Conservation (phyloP, 2,113 vertebrate species). For the Diadophis punctatus region DNA sequence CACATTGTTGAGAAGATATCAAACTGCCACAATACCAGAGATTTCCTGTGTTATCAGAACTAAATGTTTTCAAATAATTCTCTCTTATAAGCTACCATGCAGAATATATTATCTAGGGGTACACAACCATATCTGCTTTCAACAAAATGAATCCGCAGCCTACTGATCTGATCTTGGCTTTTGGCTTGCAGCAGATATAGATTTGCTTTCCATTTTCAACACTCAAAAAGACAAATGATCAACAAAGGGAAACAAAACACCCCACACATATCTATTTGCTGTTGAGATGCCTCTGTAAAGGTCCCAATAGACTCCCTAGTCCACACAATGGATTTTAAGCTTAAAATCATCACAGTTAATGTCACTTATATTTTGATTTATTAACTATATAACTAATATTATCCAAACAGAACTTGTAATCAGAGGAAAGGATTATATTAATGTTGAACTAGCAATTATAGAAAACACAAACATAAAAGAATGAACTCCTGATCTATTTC, state of each 20-base stretch:
- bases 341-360: not conserved
- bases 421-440: too few species aligned
- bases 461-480: not conserved
- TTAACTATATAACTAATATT: not conserved
- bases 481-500: not conserved
- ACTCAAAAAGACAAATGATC: not conserved
- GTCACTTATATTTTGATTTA: not conserved
- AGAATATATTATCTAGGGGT: not conserved
- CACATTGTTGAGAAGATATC: not conserved
- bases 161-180: slow-evolving; percentile 17
- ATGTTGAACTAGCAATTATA: not conserved
- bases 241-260: not conserved
- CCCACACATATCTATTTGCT: not conserved
- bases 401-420: not conserved
- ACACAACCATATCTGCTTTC: slow-evolving; percentile 20
- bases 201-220: slow-evolving; percentile 1
- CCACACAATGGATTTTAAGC: not conserved
- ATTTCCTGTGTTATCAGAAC: not conserved
- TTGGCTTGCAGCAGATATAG: not conserved
- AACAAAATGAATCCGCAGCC: slow-evolving; percentile 12
- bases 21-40: not conserved
- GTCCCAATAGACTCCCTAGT: not conserved
- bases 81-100: not conserved
- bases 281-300: not conserved
- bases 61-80: not conserved